Conservation (phyloP, 2,797 vertebrate species). For the Galaxias olidus region DNA sequence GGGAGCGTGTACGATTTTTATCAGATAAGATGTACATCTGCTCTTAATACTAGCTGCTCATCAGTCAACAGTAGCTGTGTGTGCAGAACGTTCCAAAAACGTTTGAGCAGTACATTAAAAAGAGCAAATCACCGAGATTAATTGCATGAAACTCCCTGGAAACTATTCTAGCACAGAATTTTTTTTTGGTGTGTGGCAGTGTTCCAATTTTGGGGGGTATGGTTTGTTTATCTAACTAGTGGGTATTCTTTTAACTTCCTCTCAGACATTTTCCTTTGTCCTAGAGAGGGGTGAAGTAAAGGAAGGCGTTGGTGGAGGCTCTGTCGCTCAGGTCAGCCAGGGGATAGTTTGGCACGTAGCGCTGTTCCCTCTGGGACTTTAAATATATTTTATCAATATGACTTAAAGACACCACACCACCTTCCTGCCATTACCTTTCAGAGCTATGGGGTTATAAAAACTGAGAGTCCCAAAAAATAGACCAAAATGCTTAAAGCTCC, state of each 20-base stretch:
- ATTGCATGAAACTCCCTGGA: too few relatives aligned
- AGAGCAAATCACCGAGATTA: too few relatives aligned
- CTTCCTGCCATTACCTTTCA: slow-evolving; percentile 74
- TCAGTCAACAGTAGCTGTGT: too few relatives aligned
- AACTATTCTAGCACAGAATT: not conserved
- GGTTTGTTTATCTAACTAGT: slow-evolving; percentile 56
- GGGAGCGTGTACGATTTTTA: too few relatives aligned
- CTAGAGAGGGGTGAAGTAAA: slow-evolving; percentile 57
- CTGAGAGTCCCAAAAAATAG: slow-evolving; percentile 76
- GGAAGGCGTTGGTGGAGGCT: slow-evolving; percentile 63
- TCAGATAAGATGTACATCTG: too few relatives aligned
- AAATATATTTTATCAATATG: slow-evolving; percentile 57
- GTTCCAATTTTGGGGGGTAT: slow-evolving; percentile 14
- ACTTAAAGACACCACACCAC: slow-evolving; percentile 54
- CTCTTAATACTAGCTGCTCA: too few relatives aligned
- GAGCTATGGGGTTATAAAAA: slow-evolving; percentile 70
- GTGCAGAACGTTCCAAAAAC: too few relatives aligned
- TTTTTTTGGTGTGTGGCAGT: not conserved
- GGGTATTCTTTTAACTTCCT: slow-evolving; percentile 58
- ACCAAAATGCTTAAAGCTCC: slow-evolving; percentile 74
- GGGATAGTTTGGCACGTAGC: slow-evolving; percentile 61
- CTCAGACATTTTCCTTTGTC: slow-evolving; percentile 63
- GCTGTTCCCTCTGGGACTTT: slow-evolving; percentile 53
- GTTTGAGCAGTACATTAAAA: too few relatives aligned
- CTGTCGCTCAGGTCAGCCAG: slow-evolving; percentile 53